Conservation (phyloP, 2,797 vertebrate genomes). For the Mareca penelope region DNA sequence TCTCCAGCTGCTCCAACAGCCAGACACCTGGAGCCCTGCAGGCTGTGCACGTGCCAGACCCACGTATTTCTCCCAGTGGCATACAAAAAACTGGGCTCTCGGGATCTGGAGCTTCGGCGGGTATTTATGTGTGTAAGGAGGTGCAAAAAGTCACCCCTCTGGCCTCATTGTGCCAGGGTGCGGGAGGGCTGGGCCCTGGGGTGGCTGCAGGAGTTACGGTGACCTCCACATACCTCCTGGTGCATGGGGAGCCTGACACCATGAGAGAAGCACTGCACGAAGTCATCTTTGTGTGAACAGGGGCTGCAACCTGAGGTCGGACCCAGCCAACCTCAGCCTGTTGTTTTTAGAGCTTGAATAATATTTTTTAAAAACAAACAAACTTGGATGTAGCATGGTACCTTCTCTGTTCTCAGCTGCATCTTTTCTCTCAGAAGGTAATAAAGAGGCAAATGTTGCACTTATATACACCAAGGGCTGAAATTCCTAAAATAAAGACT, state of each 20-base stretch:
- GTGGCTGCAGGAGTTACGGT: not conserved
- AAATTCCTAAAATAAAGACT: constrained; percentile 43
- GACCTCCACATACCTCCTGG: not conserved
- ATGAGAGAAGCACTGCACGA: not conserved
- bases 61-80: accelerated
- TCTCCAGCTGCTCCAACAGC: not conserved
- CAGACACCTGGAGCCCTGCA: not conserved
- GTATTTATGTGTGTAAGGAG: not conserved
- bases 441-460: not conserved
- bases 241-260: not conserved
- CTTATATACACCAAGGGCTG: not conserved
- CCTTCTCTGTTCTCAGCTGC: not conserved
- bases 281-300: not conserved
- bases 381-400: not conserved
- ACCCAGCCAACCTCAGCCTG: not conserved
- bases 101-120: not conserved
- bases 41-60: accelerated
- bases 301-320: not conserved
- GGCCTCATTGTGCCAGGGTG: not conserved
- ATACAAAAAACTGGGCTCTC: not conserved
- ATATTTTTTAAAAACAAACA: not conserved
- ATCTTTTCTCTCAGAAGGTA: constrained; percentile 20
- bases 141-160: accelerated
- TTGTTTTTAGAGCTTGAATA: not conserved
- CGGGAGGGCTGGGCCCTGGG: not conserved